Evolutionary conservation across 2,113 vertebrate species (phyloP).

Genomic region (Ammodytes dubius): DNA sequence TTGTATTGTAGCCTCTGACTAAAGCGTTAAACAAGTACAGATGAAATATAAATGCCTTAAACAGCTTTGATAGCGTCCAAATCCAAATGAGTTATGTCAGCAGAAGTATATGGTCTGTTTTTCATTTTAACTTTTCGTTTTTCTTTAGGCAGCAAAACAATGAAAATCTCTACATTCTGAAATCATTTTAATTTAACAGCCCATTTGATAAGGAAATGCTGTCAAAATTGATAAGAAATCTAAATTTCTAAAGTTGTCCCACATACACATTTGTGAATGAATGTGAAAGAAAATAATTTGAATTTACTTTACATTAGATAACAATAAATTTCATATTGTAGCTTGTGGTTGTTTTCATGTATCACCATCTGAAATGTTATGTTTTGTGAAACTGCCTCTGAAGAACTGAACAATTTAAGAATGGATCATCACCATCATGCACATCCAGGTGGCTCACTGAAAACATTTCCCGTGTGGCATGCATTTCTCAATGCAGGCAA

Average conservation of each 20-base stretch:
- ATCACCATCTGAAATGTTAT: slow-evolving; percentile 42
- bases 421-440: slow-evolving; percentile 56
- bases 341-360: slow-evolving; percentile 14
- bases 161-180: background rate
- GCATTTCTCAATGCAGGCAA: slow-evolving; percentile 61
- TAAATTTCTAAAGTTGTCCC: background rate
- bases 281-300: background rate
- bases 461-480: slow-evolving; percentile 43
- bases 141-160: background rate
- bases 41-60: background rate
- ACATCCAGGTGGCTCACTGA: slow-evolving; percentile 45
- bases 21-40: background rate
- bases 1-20: background rate
- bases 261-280: background rate
- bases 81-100: background rate
- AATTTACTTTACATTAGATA: background rate
- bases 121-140: background rate
- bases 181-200: background rate
- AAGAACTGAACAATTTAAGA: slow-evolving; percentile 50
- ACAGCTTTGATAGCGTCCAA: background rate
- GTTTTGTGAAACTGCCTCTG: slow-evolving; percentile 37
- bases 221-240: no score
- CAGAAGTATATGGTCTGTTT: background rate
- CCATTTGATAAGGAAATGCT: background rate
- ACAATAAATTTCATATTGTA: background rate